These are phyloP conservation scores for Corticium candelabrum DNA, from an alignment of 37 sponge, comb jelly and placozoan species.

Conservation along the genomic window DNA sequence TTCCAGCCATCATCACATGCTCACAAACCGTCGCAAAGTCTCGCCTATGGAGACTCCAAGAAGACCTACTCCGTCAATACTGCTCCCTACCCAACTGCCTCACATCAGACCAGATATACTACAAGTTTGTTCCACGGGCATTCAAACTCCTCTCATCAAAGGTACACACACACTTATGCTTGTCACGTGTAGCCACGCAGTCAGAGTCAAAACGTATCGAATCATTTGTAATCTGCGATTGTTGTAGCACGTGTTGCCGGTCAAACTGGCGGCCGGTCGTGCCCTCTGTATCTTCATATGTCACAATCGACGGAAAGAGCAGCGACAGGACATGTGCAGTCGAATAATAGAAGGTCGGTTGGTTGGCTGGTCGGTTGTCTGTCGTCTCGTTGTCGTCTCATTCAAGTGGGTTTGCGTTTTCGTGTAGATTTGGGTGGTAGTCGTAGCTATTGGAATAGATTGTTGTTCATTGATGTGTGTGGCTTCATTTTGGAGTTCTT, in stretches of 20 bases:
- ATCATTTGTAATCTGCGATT: too few relatives aligned
- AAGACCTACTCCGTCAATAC: conserved; percentile 19
- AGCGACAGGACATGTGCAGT: conserved; percentile 33
- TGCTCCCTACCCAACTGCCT: conserved; percentile 21
- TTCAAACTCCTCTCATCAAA: conserved; percentile 32
- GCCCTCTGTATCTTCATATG: conserved; percentile 37
- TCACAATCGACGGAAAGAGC: conserved; percentile 39
- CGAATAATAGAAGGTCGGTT: conserved; percentile 35
- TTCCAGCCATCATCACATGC: conserved; percentile 22
- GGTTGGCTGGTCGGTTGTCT: background rate
- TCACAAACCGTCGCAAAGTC: conserved; percentile 23
- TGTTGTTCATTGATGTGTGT: conserved; percentile 60
- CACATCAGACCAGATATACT: conserved; percentile 67
- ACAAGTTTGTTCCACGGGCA: conserved; percentile 53
- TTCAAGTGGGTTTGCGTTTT: background rate
- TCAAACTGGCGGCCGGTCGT: conserved; percentile 42
- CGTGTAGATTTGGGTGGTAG: conserved; percentile 47
- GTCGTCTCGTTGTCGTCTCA: too few relatives aligned
- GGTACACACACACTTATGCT: too few relatives aligned
- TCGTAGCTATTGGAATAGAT: conserved; percentile 20
- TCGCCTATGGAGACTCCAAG: conserved; percentile 54
- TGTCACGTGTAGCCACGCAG: too few relatives aligned
- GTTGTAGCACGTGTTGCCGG: conserved; percentile 52
- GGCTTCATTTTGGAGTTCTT: conserved; percentile 36
- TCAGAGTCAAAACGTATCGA: too few relatives aligned